Conservation (phyloP, 2,113 vertebrate species). For the Channa maculata region DNA sequence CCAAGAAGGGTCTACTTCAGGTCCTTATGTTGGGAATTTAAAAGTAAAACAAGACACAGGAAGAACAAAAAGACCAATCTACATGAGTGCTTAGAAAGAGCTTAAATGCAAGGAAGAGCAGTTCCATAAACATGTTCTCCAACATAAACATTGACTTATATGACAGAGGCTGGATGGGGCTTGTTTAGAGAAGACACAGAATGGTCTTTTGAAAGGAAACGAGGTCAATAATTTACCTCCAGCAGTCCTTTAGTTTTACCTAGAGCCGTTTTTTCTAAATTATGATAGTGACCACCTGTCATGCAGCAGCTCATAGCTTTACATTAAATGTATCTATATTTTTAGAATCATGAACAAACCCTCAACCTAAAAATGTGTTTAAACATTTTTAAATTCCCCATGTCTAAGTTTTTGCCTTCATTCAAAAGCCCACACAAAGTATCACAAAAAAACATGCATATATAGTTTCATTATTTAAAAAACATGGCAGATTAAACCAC, state of each 20-base stretch:
- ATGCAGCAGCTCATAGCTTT: no score
- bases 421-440: no score
- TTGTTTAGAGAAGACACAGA: background rate
- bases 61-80: conserved; percentile 29
- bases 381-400: no score
- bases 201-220: background rate
- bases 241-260: background rate
- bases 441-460: no score
- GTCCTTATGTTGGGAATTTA: conserved; percentile 4
- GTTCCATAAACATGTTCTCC: conserved; percentile 34
- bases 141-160: conserved; percentile 32
- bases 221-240: background rate
- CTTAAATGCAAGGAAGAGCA: background rate
- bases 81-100: conserved; percentile 23
- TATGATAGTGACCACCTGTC: no score
- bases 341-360: no score
- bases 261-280: background rate
- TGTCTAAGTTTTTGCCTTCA: no score
- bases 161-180: background rate
- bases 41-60: background rate
- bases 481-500: no score
- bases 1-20: conserved; percentile 29
- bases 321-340: no score
- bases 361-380: no score
- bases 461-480: no score